Base-by-base conservation (phyloP, 2,888 invertebrate species). In the Latrodectus elegans region DNA sequence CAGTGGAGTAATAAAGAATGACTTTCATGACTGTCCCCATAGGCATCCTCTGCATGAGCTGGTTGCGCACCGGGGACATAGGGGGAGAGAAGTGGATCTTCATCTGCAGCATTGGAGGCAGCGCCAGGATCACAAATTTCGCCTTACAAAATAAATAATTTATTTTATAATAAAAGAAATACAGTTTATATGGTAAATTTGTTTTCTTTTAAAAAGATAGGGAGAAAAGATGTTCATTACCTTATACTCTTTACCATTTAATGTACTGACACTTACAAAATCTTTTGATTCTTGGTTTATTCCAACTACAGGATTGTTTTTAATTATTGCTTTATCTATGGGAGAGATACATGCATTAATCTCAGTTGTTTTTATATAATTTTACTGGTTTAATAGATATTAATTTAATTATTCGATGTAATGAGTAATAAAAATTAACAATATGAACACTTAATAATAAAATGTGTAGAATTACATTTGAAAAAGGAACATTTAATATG, bases 11-110 rank as follows among this genome's bases (percentile, higher is more conserved):
- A 84, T 92, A 93, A 38, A 92, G 89, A 78, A 92, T 91, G 67
- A 92, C 92, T 89, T 93, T 93, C 87, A 93, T 91, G 68, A 92
- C 91, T 65, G 91, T 91, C 11, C 92, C 93, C 92, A 92, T 92
- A 1, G 92, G 92, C 65, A 91, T 90, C 26, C 92, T 90, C 88
- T 92, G 92, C 38, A 91, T 91, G 38, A 93, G 90, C 84, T 92
- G 92, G 78, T 90, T 91, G 67, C 92, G 90, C 6, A 90, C 79
- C 11, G 91, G 89, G 2, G 92, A 91, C 51, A 93, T 89, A 17
- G 91, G 90, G 17, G 93, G 93, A 9, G 91, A 90, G 85, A 91
- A 93, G 65, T 91, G 90, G 72, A 93, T 92, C 83, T 91, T 91
- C 80, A 91, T 91, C 89, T 92, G 92, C 22, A 92, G 83, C 10